Evolutionary conservation across 2,113 vertebrate species (phyloP).

Genomic region (Saguinus imperator): DNA sequence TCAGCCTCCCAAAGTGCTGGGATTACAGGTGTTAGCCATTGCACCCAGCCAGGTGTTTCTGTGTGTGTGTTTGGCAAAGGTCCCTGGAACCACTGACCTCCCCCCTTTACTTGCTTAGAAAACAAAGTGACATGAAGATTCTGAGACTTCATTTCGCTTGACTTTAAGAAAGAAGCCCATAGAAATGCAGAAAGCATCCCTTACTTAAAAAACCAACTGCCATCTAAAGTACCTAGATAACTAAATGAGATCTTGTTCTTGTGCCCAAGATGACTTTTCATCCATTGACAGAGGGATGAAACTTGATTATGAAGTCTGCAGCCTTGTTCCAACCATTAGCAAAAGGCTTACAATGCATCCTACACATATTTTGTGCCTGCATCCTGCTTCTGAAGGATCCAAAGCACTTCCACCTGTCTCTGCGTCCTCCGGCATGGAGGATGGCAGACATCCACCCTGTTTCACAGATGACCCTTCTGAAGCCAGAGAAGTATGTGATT

Average conservation of each 20-base stretch:
- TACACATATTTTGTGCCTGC: neutral
- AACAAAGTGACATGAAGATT: neutral
- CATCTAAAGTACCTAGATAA: neutral
- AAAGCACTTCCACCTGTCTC: neutral
- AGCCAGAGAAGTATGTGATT: neutral
- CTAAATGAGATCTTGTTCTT: neutral
- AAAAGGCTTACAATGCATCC: neutral
- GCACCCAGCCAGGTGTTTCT: neutral
- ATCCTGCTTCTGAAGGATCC: neutral
- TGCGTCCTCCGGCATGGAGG: neutral
- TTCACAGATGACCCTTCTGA: neutral
- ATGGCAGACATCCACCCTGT: neutral
- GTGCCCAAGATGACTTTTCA: neutral
- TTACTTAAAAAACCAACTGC: neutral
- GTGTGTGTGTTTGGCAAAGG: neutral
- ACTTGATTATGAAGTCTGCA: neutral
- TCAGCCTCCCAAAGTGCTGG: too few species aligned
- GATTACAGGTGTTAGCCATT: too few species aligned
- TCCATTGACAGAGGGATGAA: neutral
- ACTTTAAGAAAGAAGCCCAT: constrained; percentile 20
- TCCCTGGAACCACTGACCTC: neutral
- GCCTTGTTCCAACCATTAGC: neutral
- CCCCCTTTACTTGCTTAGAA: constrained; percentile 1
- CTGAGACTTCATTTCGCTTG: neutral
- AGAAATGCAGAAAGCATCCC: neutral